Conservation (phyloP, 2,113 vertebrate genomes). For the Lophochroa leadbeateri region DNA sequence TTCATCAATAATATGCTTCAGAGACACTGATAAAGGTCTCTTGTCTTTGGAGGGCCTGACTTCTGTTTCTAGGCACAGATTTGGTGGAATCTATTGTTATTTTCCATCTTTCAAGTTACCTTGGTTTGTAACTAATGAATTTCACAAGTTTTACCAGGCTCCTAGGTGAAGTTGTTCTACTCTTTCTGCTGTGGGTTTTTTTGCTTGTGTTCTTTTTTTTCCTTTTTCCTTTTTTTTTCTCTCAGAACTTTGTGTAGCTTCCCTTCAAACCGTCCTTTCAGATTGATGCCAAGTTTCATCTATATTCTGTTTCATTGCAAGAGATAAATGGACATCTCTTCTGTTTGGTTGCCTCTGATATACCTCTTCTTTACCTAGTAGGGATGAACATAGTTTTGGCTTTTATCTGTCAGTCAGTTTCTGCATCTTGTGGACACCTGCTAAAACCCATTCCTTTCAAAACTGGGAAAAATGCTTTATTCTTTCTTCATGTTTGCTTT, state of each 20-base stretch:
- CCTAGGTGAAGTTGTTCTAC: neutral
- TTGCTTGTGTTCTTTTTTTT: neutral
- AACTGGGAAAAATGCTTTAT: neutral
- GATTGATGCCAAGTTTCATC: neutral
- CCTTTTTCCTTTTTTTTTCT: neutral
- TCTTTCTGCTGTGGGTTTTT: neutral
- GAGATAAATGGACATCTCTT: slow-evolving; percentile 15
- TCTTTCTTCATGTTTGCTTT: neutral
- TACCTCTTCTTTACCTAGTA: neutral
- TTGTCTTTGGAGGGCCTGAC: neutral
- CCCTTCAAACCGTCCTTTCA: neutral
- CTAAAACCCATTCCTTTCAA: slow-evolving; percentile 1
- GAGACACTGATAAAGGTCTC: neutral
- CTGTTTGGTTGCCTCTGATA: slow-evolving; percentile 29
- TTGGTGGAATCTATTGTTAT: neutral
- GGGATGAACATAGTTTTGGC: neutral
- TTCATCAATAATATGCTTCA: neutral
- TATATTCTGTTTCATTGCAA: slow-evolving; percentile 14
- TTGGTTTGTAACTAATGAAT: neutral
- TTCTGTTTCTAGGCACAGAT: neutral
- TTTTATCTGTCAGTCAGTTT: slow-evolving; percentile 29
- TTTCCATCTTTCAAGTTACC: neutral
- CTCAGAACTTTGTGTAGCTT: neutral
- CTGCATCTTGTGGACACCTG: slow-evolving; percentile 1
- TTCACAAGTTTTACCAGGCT: neutral